phyloP scores from a whole-genome alignment of 2,113 vertebrate species.

The Anseranas semipalmata region DNA sequence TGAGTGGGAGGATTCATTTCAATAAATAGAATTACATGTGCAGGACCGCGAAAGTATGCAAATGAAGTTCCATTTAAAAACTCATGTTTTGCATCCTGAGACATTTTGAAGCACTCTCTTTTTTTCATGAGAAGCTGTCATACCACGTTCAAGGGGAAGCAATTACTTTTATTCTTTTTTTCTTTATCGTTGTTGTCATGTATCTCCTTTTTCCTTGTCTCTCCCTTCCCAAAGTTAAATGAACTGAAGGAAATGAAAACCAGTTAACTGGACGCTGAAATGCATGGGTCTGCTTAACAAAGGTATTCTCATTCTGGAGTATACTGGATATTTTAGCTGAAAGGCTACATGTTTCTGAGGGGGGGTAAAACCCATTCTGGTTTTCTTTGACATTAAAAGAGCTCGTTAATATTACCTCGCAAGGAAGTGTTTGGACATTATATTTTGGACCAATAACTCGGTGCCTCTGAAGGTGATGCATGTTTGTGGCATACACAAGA shows the following conservation, averaged over 20 bases:
- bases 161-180: not conserved
- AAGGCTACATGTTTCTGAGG: not conserved
- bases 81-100: not conserved
- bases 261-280: not conserved
- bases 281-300: not conserved
- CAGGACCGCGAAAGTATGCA: not conserved
- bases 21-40: slow-evolving; percentile 9
- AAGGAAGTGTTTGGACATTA: not conserved
- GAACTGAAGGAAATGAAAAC: not conserved
- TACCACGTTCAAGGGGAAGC: not conserved
- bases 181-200: not conserved
- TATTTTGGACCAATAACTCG: not conserved
- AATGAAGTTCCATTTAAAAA: not conserved
- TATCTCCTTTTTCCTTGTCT: not conserved
- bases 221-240: not conserved
- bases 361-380: not conserved
- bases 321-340: not conserved
- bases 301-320: not conserved
- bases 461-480: not conserved
- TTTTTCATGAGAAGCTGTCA: not conserved
- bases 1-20: slow-evolving; percentile 19
- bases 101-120: not conserved
- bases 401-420: not conserved
- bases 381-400: not conserved
- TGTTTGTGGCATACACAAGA: not conserved